phyloP scores from a whole-genome alignment of 2,888 invertebrate genomes.

The Lumbricus terrestris region DNA sequence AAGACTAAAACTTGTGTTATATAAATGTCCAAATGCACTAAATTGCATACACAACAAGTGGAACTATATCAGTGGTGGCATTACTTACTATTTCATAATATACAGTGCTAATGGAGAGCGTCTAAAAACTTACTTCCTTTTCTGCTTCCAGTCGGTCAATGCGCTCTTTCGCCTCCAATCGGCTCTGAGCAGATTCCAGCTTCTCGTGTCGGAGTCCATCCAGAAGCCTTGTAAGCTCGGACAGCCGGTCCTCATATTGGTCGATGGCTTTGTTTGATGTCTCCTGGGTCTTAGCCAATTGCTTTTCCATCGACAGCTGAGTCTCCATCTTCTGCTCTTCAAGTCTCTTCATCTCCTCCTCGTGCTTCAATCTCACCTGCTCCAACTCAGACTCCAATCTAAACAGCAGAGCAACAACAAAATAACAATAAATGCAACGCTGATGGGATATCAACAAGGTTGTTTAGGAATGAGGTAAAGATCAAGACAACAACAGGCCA shows the following conservation, averaged over 20 bases:
- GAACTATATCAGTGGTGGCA: background rate
- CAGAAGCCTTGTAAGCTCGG: constrained; percentile 36
- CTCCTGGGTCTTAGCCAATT: constrained; percentile 45
- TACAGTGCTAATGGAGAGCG: background rate
- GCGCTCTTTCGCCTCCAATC: constrained; percentile 47
- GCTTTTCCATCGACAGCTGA: constrained; percentile 45
- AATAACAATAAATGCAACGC: background rate
- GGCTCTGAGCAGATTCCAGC: constrained; percentile 36
- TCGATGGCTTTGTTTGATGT: constrained; percentile 42
- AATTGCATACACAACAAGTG: background rate
- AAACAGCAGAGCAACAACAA: background rate
- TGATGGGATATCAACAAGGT: background rate
- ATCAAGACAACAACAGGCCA: background rate
- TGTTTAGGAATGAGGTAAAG: background rate
- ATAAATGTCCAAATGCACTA: background rate
- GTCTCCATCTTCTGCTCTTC: constrained; percentile 48
- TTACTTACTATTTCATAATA: background rate
- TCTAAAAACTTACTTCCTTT: constrained; percentile 46
- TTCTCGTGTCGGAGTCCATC: constrained; percentile 26
- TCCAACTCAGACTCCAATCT: constrained; percentile 49
- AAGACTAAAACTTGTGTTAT: background rate
- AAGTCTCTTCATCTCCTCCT: constrained; percentile 46
- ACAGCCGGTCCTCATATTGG: constrained; percentile 48
- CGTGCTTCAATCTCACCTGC: constrained; percentile 44
- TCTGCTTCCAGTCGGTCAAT: constrained; percentile 50